A percentile compares a stretch with the other conserved stretches of the same genome.
Evolutionary conservation across 2,113 vertebrate species (phyloP).

Genomic region (Aptenodytes forsteri): DNA sequence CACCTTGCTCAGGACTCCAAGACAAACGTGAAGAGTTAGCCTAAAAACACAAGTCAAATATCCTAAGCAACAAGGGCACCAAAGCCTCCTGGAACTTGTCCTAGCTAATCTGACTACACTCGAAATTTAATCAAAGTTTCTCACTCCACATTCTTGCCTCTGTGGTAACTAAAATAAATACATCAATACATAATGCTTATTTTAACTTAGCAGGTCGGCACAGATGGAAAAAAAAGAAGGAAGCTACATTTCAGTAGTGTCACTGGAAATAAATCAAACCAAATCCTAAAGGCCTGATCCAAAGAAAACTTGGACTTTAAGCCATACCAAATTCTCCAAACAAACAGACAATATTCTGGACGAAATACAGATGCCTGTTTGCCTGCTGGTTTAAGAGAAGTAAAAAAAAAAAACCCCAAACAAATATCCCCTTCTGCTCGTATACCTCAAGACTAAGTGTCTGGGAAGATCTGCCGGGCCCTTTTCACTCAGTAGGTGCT

Average conservation of each 20-base stretch:
- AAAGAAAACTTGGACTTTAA: conserved; percentile 11
- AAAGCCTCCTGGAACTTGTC: background rate
- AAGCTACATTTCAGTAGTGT: background rate
- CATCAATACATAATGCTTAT: background rate
- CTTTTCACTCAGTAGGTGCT: background rate
- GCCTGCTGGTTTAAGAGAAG: background rate
- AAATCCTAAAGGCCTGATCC: background rate
- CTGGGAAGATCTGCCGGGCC: background rate
- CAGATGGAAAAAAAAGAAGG: background rate
- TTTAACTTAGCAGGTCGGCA: background rate
- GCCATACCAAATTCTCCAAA: background rate
- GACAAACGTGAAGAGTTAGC: background rate
- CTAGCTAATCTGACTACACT: background rate
- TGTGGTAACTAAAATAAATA: conserved; percentile 16
- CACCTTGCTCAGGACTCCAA: background rate
- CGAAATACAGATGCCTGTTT: background rate
- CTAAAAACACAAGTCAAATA: background rate
- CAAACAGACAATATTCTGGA: background rate
- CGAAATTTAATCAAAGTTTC: background rate
- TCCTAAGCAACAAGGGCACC: background rate
- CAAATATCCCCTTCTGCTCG: background rate
- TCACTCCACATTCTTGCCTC: background rate
- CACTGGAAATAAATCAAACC: background rate
- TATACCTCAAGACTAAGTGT: background rate
- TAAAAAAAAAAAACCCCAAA: background rate